These are phyloP conservation scores for Epicampocera succincta DNA, from an alignment of 2,888 invertebrate genomes.

Conservation along the genomic window DNA sequence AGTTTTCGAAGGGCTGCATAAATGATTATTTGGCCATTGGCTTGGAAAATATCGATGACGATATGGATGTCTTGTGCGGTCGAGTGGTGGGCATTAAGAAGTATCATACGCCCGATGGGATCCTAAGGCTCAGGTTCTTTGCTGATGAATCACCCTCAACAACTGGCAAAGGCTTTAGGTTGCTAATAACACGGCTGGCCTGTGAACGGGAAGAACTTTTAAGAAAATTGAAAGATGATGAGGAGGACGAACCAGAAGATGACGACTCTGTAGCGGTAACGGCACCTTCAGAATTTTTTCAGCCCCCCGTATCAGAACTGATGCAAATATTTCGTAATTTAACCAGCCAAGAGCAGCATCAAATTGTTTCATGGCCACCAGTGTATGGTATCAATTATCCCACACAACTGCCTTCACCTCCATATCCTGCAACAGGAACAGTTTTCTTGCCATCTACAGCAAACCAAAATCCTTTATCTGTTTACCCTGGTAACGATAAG, in stretches of 20 bases:
- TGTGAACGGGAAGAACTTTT: conserved; percentile 78
- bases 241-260: conserved; percentile 62
- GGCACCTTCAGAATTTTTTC: conserved; percentile 71
- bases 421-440: conserved; percentile 36
- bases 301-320: conserved; percentile 64
- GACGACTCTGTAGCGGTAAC: conserved; percentile 73
- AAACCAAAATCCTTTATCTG: neutral
- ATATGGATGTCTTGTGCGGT: conserved; percentile 83
- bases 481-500: conserved; percentile 36
- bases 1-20: conserved; percentile 82
- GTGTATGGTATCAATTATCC: conserved; percentile 63
- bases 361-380: conserved; percentile 59
- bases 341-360: conserved; percentile 64
- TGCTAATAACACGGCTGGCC: conserved; percentile 83
- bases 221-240: conserved; percentile 68
- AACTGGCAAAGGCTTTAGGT: conserved; percentile 82
- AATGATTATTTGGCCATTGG: conserved; percentile 83
- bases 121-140: conserved; percentile 82
- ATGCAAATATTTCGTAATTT: conserved; percentile 71
- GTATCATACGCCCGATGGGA: conserved; percentile 82
- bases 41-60: conserved; percentile 77
- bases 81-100: conserved; percentile 81
- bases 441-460: conserved; percentile 23
- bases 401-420: conserved; percentile 53
- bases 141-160: conserved; percentile 79